Base-by-base conservation (phyloP, 2,797 vertebrate genomes). In the Setipinna tenuifilis region DNA sequence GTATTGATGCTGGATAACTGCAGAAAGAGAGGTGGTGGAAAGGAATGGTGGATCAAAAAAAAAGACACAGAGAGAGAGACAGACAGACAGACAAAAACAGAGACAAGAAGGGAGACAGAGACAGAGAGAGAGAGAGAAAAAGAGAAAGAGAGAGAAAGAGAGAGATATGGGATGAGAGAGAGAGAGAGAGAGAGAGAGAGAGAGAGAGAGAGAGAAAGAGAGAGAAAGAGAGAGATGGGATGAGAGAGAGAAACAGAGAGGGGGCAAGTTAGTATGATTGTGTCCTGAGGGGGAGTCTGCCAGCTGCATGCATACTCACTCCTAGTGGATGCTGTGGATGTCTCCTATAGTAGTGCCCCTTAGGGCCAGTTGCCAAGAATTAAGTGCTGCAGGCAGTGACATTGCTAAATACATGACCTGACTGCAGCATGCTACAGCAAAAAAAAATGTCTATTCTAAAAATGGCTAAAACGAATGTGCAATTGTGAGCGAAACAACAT, bases 371-470 rank as follows among this genome's bases (percentile, higher is more conserved):
- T 83, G 82, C 85, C 82, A 83, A 61, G 85, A 85, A 83, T 81
- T 87, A 65, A 81, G 71, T 88, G 87, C 84, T 83, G 87, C 83
- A 81, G 83, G 71, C 85, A 21, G 71, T 81, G 48, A 84, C 81
- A 4, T 31, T 65, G 83, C 81, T 86, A 83, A 85, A 88, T 86
- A 85, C 83, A 81, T 61, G 83, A 57, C 35, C 82, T 82, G 78
- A 88, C 87, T 86, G 87, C 87, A 88, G 58, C 83, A 62, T 87
- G 83, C 59, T 41, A 83, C 71, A 54, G 50, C 84, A 85, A 81
- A 10, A 62, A 62, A 28, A 50, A 50, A 61, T 57, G 7, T 23
- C 62, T 11, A 23, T 28, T 65, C 62, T 65, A 28, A 71, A 41
- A 44, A 78, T 41, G 35, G 71, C 6, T 21, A 41, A 78, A 44